These are phyloP conservation scores for Lasioglossum morio DNA, from an alignment of 2,888 invertebrate genomes.

Conservation along the genomic window DNA sequence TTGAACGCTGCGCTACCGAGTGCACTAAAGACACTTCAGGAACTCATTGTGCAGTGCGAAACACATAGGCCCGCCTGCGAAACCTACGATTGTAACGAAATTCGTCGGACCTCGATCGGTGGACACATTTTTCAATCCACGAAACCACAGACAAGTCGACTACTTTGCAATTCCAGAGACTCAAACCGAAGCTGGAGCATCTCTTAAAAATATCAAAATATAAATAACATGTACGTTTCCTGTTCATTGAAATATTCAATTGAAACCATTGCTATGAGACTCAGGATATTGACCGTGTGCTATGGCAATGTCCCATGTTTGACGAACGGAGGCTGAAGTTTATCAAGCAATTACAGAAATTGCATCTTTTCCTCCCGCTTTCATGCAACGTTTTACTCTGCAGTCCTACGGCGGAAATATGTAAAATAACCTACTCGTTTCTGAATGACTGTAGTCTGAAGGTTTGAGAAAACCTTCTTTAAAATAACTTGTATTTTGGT, in stretches of 20 bases:
- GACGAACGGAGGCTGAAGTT: too few relatives aligned
- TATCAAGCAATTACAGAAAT: too few relatives aligned
- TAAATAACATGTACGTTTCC: background rate
- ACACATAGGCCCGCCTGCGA: conserved; percentile 61
- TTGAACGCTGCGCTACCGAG: conserved; percentile 77
- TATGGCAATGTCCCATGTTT: too few relatives aligned
- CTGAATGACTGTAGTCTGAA: too few relatives aligned
- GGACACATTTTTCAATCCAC: background rate
- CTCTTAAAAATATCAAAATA: background rate
- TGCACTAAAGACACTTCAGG: conserved; percentile 81
- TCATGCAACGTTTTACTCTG: too few relatives aligned
- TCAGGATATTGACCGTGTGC: too few relatives aligned
- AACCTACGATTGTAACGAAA: conserved; percentile 76
- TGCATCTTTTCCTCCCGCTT: too few relatives aligned
- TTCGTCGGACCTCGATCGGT: conserved; percentile 38
- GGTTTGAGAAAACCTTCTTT: too few relatives aligned
- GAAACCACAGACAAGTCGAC: background rate
- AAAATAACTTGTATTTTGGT: too few relatives aligned
- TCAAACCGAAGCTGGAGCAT: background rate
- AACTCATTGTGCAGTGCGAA: conserved; percentile 73
- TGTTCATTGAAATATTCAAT: background rate
- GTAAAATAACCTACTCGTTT: too few relatives aligned
- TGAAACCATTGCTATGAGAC: too few relatives aligned
- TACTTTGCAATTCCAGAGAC: background rate
- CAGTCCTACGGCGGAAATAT: too few relatives aligned